Base-by-base conservation (phyloP, 2,888 invertebrate species). In the Junonia oenone region DNA sequence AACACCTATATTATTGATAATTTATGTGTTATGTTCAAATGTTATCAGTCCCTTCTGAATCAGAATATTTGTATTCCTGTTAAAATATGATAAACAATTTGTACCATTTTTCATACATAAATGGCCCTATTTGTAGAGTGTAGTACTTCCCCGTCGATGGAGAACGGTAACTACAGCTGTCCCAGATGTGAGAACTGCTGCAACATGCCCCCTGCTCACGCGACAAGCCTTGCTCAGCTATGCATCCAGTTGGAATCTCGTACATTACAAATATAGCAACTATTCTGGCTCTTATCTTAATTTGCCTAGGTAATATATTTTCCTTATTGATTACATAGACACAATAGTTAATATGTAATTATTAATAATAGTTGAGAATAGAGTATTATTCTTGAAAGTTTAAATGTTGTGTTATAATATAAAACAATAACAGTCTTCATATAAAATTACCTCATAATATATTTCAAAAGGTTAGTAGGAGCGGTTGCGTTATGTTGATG, bases 231-330 rank as follows among this genome's bases (percentile, higher is more conserved):
- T 93, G 38, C 91, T 92, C 67, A 92, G 95, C 66, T 98, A 98
- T 81, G 95, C 95, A 3, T 94, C 95, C 57, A 95, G 96, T 74
- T 97, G 97, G 95, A 95, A 96, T 85, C 92, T 97, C 61, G 94
- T 99, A 61, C 95, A 96, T 78, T 98, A 96, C 82, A 98, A 98
- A 82, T 98, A 98, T 78, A 94, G 92, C 73, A 93, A 93, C 45
- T 99, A 98, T 78, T 95, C 97, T 13, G 97, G 97, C 55, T 94
- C 94, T 64, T 98, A 96, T 81, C 92, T 94, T 66, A 96, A 97
- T 78, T 91, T 98, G 69, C 97, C 97, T 60, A 95, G 94, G 95
- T 94, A 91, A 78, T 59, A 56, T 45, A 51, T 53, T 62, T 58
- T 56, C 56, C 57, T 51, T 35, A 51, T 56, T 40, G 1, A 40